A percentile compares a stretch with the other conserved stretches of the same genome.
phyloP scores from a whole-genome alignment of 2,113 vertebrate genomes.

The Butastur rufipennis region DNA sequence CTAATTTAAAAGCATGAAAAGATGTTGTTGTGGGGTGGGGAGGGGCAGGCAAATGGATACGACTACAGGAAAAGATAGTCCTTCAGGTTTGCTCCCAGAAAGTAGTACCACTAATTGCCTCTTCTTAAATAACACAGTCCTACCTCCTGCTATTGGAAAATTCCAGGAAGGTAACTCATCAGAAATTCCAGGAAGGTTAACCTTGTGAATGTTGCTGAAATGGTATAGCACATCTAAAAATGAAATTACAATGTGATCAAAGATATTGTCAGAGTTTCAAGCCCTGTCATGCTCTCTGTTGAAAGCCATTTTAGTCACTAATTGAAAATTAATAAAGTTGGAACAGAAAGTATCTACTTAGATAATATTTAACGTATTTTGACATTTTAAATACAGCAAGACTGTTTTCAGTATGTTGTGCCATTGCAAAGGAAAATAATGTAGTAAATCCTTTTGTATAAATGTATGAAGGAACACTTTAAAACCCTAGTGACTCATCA shows the following conservation, averaged over 20 bases:
- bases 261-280: neutral
- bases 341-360: neutral
- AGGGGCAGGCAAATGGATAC: accelerated
- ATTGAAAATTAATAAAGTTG: neutral
- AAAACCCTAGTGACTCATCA: neutral
- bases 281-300: neutral
- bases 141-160: neutral
- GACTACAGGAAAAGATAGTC: neutral
- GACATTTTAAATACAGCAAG: neutral
- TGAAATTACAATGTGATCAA: neutral
- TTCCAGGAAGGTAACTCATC: neutral
- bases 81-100: neutral
- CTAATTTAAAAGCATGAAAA: neutral
- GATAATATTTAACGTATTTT: neutral
- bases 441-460: neutral
- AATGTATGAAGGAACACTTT: neutral
- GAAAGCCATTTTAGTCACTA: neutral
- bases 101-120: neutral
- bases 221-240: neutral
- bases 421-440: neutral
- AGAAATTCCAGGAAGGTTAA: neutral
- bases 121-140: neutral
- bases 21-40: too few species aligned
- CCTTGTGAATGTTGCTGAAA: neutral
- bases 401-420: neutral